Evolutionary conservation across 2,113 vertebrate species (phyloP).

Genomic region (Cepphus grylle): DNA sequence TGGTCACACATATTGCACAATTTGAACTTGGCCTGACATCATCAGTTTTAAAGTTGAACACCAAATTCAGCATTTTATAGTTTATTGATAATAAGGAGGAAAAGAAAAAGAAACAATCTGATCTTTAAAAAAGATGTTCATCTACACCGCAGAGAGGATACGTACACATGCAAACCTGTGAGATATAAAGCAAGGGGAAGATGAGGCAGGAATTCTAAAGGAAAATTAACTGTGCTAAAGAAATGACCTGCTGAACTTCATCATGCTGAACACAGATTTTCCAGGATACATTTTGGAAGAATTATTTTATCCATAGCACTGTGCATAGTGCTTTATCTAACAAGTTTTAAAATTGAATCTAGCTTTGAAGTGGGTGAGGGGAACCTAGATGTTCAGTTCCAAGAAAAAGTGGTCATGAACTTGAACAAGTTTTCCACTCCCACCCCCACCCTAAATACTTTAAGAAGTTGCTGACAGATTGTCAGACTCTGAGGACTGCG

Average conservation of each 20-base stretch:
- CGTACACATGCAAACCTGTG: neutral
- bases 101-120: neutral
- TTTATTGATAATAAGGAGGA: neutral
- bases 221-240: neutral
- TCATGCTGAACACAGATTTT: neutral
- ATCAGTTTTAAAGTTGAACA: neutral
- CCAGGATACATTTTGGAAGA: neutral
- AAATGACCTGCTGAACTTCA: neutral
- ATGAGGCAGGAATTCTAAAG: neutral
- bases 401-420: conserved; percentile 1
- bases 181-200: neutral
- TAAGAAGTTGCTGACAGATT: neutral
- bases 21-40: neutral
- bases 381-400: neutral
- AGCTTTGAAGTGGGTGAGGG: neutral
- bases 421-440: neutral
- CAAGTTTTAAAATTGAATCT: neutral
- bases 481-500: neutral
- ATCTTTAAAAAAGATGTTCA: neutral
- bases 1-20: neutral
- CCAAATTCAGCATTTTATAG: neutral
- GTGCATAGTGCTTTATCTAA: neutral
- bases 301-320: neutral
- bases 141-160: neutral
- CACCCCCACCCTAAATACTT: neutral